Evolutionary conservation across 2,113 vertebrate genomes (phyloP), one percentile per base, ranked within the genome.

Genomic region (Colaptes auratus): DNA sequence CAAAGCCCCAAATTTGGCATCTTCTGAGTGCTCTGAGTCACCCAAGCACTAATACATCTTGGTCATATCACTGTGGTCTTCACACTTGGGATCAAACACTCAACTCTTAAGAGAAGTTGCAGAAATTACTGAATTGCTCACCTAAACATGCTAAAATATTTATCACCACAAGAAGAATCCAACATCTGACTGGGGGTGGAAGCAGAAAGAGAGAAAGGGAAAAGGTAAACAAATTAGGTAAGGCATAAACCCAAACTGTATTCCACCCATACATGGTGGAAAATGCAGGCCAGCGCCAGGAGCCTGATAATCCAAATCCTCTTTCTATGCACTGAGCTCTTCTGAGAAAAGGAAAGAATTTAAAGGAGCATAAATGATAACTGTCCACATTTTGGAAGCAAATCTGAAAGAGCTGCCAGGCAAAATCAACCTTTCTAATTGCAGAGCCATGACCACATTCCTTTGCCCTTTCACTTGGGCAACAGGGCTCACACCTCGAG

Each of bases 281-380:
- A 96, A 96, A 94, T 46, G 30, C 74, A 85, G 39, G 63, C 46
- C 72, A 69, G 30, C 79, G 92, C 92, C 96, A 96, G 86, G 50
- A 65, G 59, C 67, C 70, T 23, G 75, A 88, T 79, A 95, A 90
- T 82, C 63, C 78, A 91, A 70, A 70, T 82, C 85, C 59, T 89
- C 92, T 82, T 89, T 85, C 81, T 92, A 73, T 36, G 42, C 59
- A 89, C 74, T 7, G 15, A 85, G 52, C 78, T 85, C 86, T 93
- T 92, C 84, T 79, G 64, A 94, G 89, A 63, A 95, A 94, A 94
- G 59, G 44, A 75, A 94, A 89, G 78, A 93, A 91, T 93, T 74
- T 92, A 91, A 92, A 93, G 67, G 52, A 75, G 58, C 42, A 59
- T 66, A 73, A 85, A 56, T 71, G 84, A 92, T 89, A 93, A 89